A percentile compares a stretch with the other conserved stretches of the same genome.
Conservation (phyloP, 2,797 vertebrate genomes). For the Ficedula albicollis region DNA sequence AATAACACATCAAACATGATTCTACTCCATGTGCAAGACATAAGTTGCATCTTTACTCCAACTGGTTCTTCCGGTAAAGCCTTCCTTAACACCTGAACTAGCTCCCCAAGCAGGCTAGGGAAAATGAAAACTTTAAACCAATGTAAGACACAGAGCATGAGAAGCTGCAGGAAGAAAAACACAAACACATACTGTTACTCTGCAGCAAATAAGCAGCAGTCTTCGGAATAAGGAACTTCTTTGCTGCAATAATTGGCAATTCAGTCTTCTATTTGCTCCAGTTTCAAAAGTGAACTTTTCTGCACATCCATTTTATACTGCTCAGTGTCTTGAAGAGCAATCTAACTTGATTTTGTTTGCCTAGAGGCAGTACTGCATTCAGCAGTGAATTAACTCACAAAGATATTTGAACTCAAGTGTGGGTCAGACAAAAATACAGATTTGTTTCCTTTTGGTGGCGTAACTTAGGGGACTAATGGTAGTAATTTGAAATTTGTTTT, state of each 20-base stretch:
- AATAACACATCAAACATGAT: conserved; percentile 44
- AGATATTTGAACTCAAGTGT: conserved; percentile 71
- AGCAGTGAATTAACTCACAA: conserved; percentile 70
- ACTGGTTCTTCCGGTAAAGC: conserved; percentile 83
- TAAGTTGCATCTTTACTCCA: conserved; percentile 65
- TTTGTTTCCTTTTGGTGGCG: conserved; percentile 80
- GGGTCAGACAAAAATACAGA: conserved; percentile 83
- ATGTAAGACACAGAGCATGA: conserved; percentile 79
- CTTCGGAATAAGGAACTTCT: conserved; percentile 63
- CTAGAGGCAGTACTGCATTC: conserved; percentile 61
- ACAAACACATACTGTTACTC: conserved; percentile 62
- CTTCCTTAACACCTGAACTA: conserved; percentile 78
- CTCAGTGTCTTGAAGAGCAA: conserved; percentile 80
- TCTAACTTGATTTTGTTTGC: conserved; percentile 57
- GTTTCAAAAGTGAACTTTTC: conserved; percentile 64
- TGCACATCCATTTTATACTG: conserved; percentile 69
- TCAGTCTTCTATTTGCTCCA: conserved; percentile 60
- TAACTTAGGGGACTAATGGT: conserved; percentile 38
- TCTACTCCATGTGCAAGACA: conserved; percentile 50
- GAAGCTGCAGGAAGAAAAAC: conserved; percentile 71
- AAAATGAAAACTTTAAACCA: conserved; percentile 54
- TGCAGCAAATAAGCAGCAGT: conserved; percentile 76
- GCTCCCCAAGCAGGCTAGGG: conserved; percentile 72
- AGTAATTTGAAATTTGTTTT: conserved; percentile 4
- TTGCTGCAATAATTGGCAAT: conserved; percentile 73